Base-by-base conservation (phyloP, 1,140 invertebrate genomes). In the Laupala kohalensis region DNA sequence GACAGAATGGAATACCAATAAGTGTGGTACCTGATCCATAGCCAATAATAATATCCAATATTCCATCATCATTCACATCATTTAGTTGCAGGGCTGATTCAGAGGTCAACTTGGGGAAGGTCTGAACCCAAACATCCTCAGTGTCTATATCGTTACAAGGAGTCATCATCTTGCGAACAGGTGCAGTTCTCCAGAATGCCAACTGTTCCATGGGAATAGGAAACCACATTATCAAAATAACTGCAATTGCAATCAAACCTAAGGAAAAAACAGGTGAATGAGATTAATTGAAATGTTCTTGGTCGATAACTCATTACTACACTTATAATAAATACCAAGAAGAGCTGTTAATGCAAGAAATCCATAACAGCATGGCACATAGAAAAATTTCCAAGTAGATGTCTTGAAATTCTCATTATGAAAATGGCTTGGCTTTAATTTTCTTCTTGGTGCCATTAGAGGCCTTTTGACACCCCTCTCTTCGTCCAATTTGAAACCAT, bases 1-100 rank as follows among this genome's bases (percentile, higher is more conserved):
- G 13, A 2, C 66, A 62, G 28, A 63, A 24, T 30, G 70, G 30
- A 65, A 68, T 6, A 69, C 69, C 71, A 53, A 27, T 4, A 53
- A 53, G 19, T 53, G 9, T 53, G 37, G 75, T 81, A 91, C 90
- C 90, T 80, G 92, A 92, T 65, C 88, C 90, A 79, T 90, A 94
- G 74, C 92, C 91, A 66, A 94, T 82, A 69, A 94, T 85, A 53
- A 94, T 83, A 81, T 95, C 92, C 30, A 87, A 82, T 25, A 91
- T 76, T 28, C 84, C 86, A 82, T 95, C 92, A 9, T 80, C 77
- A 81, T 94, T 91, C 0, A 93, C 83, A 80, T 94, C 91, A 26
- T 87, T 80, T 66, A 87, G 83, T 74, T 89, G 81, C 64, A 94
- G 81, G 0, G 91, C 86, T 37, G 90, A 88, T 81, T 94, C 92